phyloP scores from a whole-genome alignment of 2,113 vertebrate genomes.

The Trinectes maculatus region DNA sequence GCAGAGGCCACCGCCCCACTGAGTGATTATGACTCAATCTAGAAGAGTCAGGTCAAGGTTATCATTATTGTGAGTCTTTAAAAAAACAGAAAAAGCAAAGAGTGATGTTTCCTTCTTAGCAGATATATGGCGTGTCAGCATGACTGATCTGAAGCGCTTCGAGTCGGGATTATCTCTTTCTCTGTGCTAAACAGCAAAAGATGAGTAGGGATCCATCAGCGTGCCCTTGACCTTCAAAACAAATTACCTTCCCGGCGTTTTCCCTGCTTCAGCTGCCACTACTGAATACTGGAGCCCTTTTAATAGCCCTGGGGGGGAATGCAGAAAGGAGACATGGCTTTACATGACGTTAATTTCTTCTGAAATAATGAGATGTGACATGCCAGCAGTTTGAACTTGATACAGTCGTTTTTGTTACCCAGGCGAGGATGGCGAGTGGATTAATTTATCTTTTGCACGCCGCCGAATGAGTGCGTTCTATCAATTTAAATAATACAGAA shows the following conservation, averaged over 20 bases:
- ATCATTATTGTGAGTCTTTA: slow-evolving; percentile 29
- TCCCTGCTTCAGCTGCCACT: not conserved
- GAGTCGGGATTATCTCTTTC: slow-evolving; percentile 34
- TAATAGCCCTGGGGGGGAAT: slow-evolving; percentile 39
- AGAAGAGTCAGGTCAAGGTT: slow-evolving; percentile 50
- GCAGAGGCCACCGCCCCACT: not conserved
- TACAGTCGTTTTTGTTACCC: slow-evolving; percentile 21
- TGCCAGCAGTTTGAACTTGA: slow-evolving; percentile 27
- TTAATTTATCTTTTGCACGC: slow-evolving; percentile 23
- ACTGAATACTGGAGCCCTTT: slow-evolving; percentile 19
- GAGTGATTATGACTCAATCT: slow-evolving; percentile 32
- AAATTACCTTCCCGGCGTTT: slow-evolving; percentile 32
- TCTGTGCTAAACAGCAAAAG: slow-evolving; percentile 33
- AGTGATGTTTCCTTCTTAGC: no score
- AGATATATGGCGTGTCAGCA: slow-evolving; percentile 27
- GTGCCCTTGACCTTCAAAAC: slow-evolving; percentile 49
- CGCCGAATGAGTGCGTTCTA: no score
- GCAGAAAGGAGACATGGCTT: slow-evolving; percentile 26
- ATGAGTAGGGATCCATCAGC: slow-evolving; percentile 29
- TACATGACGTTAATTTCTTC: slow-evolving; percentile 3
- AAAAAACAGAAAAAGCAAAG: not conserved
- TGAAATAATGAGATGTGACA: slow-evolving; percentile 35
- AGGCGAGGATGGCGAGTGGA: no score
- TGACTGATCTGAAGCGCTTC: slow-evolving; percentile 50
- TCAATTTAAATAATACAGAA: no score